Conservation (phyloP, 2,113 vertebrate genomes). For the Paracanthobrama guichenoti region DNA sequence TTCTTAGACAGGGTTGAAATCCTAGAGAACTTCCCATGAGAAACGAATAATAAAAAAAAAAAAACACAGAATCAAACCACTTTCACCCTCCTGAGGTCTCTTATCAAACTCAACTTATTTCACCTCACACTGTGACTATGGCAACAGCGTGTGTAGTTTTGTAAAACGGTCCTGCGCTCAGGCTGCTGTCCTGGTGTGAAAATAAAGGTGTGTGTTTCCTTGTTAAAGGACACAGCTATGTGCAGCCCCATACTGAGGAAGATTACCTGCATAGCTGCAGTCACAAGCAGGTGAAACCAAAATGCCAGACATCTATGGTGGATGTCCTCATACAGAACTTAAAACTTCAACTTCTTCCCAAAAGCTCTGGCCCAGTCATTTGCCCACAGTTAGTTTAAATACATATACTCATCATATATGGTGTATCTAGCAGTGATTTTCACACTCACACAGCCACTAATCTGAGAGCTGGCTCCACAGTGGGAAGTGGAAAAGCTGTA, state of each 20-base stretch:
- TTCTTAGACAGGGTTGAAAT: background rate
- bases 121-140: conserved; percentile 35
- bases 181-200: background rate
- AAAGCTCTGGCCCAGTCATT: background rate
- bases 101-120: conserved; percentile 19
- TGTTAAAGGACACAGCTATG: background rate
- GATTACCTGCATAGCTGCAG: conserved; percentile 3
- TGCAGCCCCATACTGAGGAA: background rate
- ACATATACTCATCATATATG: background rate
- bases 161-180: conserved; percentile 7
- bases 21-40: background rate
- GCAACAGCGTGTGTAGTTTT: conserved; percentile 13
- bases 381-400: background rate
- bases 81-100: background rate
- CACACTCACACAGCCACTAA: background rate
- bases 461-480: background rate
- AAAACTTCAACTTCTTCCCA: background rate
- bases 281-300: background rate
- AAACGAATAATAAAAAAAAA: background rate
- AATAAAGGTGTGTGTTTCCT: conserved; percentile 14
- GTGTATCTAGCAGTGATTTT: background rate
- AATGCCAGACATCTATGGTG: background rate
- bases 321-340: background rate
- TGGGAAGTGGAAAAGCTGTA: background rate
- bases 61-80: background rate